Evolutionary conservation across 2,888 invertebrate genomes (phyloP).

Genomic region (Pollenia labialis): DNA sequence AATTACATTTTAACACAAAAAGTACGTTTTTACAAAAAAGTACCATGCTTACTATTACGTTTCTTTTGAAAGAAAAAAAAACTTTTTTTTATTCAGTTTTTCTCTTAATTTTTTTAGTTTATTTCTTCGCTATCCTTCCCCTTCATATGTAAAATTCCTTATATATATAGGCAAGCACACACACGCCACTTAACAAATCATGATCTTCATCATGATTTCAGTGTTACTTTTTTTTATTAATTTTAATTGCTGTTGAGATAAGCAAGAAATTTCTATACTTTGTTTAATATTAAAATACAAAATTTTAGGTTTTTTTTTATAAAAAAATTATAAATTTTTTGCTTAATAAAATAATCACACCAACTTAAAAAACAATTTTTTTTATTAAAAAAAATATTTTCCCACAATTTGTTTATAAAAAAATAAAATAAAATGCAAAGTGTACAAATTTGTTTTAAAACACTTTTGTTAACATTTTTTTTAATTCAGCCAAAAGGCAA

Average conservation of each 20-base stretch:
- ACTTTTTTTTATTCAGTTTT: not conserved
- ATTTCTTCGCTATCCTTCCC: conserved; percentile 10
- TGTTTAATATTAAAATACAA: conserved; percentile 35
- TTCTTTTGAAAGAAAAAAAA: not conserved
- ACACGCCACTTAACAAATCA: conserved; percentile 71
- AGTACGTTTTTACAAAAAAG: not conserved
- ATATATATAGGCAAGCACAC: conserved; percentile 31
- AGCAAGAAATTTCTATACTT: conserved; percentile 46
- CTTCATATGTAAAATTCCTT: not conserved
- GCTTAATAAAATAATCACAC: not conserved
- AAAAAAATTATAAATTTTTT: conserved; percentile 18
- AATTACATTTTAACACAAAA: not conserved
- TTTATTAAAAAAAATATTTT: conserved; percentile 41
- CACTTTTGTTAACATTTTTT: conserved; percentile 29
- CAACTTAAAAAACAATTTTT: not conserved
- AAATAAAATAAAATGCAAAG: conserved; percentile 10
- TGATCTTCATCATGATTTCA: conserved; percentile 70
- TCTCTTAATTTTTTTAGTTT: not conserved
- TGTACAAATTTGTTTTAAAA: conserved; percentile 27
- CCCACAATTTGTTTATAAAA: conserved; percentile 41
- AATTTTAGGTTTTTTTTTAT: conserved; percentile 18
- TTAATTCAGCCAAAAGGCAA: conserved; percentile 19
- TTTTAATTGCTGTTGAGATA: conserved; percentile 74
- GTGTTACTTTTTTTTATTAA: conserved; percentile 70
- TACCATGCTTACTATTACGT: not conserved